These are phyloP conservation scores for Rhamnusium bicolor DNA, from an alignment of 2,888 invertebrate genomes.

Conservation along the genomic window DNA sequence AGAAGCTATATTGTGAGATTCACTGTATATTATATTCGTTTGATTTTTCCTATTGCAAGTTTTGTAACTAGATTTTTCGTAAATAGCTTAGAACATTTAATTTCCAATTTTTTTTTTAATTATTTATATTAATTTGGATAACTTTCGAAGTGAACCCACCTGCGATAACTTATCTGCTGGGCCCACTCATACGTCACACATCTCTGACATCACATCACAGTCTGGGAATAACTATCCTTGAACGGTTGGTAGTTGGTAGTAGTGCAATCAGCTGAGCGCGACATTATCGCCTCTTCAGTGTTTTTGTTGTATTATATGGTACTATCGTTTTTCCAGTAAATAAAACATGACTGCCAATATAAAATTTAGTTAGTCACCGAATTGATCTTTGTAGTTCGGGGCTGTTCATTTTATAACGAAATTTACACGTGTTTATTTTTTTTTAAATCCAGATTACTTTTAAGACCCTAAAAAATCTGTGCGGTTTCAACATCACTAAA, in stretches of 20 bases:
- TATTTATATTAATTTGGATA: too few relatives aligned
- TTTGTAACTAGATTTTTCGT: too few relatives aligned
- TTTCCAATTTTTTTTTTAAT: too few relatives aligned
- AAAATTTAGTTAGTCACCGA: not conserved
- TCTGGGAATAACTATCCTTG: not conserved
- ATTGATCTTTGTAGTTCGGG: not conserved
- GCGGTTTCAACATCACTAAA: not conserved
- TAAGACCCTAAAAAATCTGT: not conserved
- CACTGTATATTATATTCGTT: too few relatives aligned
- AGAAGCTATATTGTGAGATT: too few relatives aligned
- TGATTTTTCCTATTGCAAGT: too few relatives aligned
- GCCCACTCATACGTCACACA: too few relatives aligned
- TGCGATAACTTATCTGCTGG: not conserved
- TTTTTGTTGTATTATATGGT: slow-evolving; percentile 8
- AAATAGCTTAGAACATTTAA: too few relatives aligned
- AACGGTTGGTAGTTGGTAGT: slow-evolving; percentile 14
- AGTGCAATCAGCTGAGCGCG: slow-evolving; percentile 40
- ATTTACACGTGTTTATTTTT: not conserved
- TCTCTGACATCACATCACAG: too few relatives aligned
- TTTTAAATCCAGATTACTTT: not conserved
- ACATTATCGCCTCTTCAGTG: slow-evolving; percentile 38
- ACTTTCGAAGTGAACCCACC: not conserved
- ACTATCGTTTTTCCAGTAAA: not conserved
- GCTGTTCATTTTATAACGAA: not conserved
- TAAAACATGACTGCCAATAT: not conserved